These are phyloP conservation scores for Chrysotoxum bicinctum DNA, from an alignment of 2,888 invertebrate genomes.

Conservation along the genomic window DNA sequence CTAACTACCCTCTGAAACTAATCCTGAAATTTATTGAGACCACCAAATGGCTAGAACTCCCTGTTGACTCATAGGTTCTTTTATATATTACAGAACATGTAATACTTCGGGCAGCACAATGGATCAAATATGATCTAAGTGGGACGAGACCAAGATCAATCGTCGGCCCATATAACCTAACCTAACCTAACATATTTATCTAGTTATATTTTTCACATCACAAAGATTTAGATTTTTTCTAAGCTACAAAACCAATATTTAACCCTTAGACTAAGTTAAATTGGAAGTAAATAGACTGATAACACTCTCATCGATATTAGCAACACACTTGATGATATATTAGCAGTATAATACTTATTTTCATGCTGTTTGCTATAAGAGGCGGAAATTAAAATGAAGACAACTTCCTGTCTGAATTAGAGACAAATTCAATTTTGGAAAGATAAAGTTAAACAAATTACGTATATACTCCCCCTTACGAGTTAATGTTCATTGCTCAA, in stretches of 20 bases:
- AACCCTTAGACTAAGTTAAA: neutral
- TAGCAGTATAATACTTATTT: neutral
- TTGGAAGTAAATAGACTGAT: neutral
- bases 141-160: no score
- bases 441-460: conserved; percentile 36
- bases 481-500: conserved; percentile 9
- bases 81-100: no score
- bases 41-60: no score
- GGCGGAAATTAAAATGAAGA: conserved; percentile 36
- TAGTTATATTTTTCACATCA: no score
- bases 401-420: conserved; percentile 15
- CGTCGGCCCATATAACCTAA: no score
- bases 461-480: neutral
- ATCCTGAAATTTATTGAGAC: no score
- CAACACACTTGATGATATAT: neutral
- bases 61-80: no score
- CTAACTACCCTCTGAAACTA: no score
- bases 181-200: no score
- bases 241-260: neutral
- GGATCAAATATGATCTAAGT: no score
- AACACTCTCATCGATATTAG: neutral
- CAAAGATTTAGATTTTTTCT: no score
- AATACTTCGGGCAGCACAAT: no score
- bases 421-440: conserved; percentile 25
- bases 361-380: conserved; percentile 8